Conservation (phyloP, 2,888 invertebrate genomes). For the Hedya salicella region DNA sequence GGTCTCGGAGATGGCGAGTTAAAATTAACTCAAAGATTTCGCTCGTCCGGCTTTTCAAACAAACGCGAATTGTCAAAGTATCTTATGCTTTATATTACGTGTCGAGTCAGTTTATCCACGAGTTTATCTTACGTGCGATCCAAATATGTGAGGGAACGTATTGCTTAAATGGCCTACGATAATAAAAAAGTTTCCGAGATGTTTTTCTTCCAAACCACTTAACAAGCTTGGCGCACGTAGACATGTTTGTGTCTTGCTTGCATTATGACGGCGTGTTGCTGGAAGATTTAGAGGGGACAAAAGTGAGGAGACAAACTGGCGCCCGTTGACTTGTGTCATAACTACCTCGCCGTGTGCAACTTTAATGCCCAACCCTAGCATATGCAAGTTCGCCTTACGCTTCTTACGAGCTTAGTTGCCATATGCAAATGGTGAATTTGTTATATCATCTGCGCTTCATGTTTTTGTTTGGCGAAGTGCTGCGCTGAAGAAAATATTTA, state of each 20-base stretch:
- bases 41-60: conserved; percentile 27
- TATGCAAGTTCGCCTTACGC: conserved; percentile 18
- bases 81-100: conserved; percentile 16
- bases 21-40: conserved; percentile 41
- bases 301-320: conserved; percentile 80
- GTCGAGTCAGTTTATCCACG: conserved; percentile 26
- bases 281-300: conserved; percentile 82
- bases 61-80: conserved; percentile 17
- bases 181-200: conserved; percentile 84
- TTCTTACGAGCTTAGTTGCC: conserved; percentile 19
- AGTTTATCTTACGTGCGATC: conserved; percentile 41
- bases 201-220: conserved; percentile 86
- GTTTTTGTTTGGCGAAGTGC: neutral
- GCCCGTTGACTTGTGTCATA: conserved; percentile 55
- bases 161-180: conserved; percentile 79
- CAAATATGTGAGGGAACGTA: conserved; percentile 53
- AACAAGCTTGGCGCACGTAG: conserved; percentile 84
- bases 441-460: neutral
- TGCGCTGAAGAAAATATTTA: neutral
- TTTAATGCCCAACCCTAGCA: conserved; percentile 32
- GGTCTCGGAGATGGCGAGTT: conserved; percentile 37
- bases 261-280: conserved; percentile 84
- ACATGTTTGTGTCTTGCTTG: conserved; percentile 84
- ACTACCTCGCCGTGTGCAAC: conserved; percentile 40
- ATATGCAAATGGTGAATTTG: conserved; percentile 1